Evolutionary conservation across 2,888 invertebrate species (phyloP).

Genomic region (Drosophila kambysellisi): DNA sequence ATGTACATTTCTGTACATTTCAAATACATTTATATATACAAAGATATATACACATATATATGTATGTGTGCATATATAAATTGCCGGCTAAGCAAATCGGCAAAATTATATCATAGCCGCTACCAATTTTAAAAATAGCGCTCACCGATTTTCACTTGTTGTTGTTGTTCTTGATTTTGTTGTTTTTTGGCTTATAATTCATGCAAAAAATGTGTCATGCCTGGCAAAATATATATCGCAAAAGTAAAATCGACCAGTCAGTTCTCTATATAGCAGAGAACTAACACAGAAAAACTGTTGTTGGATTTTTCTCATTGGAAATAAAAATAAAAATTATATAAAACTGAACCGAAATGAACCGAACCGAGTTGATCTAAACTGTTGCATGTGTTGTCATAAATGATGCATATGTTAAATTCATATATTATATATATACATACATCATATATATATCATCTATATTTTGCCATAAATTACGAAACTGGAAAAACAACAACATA

Average conservation of each 20-base stretch:
- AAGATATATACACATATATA: conserved; percentile 7
- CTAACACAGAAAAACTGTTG: conserved; percentile 8
- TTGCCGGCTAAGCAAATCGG: conserved; percentile 73
- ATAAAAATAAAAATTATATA: conserved; percentile 17
- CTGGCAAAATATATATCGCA: conserved; percentile 49
- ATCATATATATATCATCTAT: neutral
- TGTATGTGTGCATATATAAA: conserved; percentile 31
- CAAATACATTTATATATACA: conserved; percentile 19
- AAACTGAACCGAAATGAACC: conserved; percentile 16
- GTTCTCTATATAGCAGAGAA: conserved; percentile 16
- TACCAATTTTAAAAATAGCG: conserved; percentile 75
- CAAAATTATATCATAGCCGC: conserved; percentile 76
- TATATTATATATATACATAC: neutral
- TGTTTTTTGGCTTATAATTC: conserved; percentile 44
- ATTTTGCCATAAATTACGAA: conserved; percentile 27
- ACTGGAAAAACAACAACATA: conserved; percentile 47
- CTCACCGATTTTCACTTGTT: conserved; percentile 47
- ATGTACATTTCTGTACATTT: conserved; percentile 6
- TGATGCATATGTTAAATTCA: conserved; percentile 42
- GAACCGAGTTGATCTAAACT: conserved; percentile 10
- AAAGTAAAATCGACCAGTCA: conserved; percentile 41
- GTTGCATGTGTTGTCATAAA: conserved; percentile 46
- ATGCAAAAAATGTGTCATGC: conserved; percentile 71
- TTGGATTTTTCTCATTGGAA: conserved; percentile 19
- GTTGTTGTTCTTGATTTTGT: conserved; percentile 7